These are phyloP conservation scores for Percopsis omiscomaycus DNA, from an alignment of 2,797 vertebrate species.

Conservation along the genomic window DNA sequence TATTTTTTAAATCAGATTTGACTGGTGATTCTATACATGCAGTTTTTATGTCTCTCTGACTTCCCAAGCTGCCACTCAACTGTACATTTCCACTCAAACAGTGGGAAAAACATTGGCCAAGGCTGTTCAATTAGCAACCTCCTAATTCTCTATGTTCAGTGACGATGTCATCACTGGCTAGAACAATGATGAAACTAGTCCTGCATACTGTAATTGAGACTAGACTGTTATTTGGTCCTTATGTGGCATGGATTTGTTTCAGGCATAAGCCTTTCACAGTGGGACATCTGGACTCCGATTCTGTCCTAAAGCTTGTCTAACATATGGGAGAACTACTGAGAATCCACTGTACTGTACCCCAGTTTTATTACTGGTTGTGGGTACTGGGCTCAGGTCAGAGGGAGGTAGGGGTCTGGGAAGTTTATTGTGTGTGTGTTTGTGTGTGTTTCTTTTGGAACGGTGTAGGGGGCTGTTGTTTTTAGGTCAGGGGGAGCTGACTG, in stretches of 20 bases:
- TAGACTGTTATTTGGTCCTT: neutral
- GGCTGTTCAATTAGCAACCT: no score
- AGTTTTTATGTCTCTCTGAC: neutral
- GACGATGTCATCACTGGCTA: no score
- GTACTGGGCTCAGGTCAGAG: conserved; percentile 63
- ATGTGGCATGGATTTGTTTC: conserved; percentile 13
- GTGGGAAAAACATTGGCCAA: no score
- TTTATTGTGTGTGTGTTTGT: conserved; percentile 61
- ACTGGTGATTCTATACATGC: no score
- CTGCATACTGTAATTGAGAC: no score
- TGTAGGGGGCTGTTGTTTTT: conserved; percentile 73
- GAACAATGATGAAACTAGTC: no score
- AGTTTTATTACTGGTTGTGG: conserved; percentile 51
- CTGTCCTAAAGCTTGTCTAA: conserved; percentile 27
- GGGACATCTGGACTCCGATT: conserved; percentile 40
- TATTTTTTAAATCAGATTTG: no score
- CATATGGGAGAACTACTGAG: conserved; percentile 38
- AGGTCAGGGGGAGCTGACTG: conserved; percentile 77
- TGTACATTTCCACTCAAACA: no score
- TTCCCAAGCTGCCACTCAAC: neutral
- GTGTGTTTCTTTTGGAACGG: conserved; percentile 60
- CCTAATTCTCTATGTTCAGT: neutral
- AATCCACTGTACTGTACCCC: conserved; percentile 46
- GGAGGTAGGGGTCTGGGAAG: conserved; percentile 75
- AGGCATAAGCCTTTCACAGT: conserved; percentile 14